These are phyloP conservation scores for Myopa testacea DNA, from an alignment of 2,888 invertebrate species.

Conservation along the genomic window DNA sequence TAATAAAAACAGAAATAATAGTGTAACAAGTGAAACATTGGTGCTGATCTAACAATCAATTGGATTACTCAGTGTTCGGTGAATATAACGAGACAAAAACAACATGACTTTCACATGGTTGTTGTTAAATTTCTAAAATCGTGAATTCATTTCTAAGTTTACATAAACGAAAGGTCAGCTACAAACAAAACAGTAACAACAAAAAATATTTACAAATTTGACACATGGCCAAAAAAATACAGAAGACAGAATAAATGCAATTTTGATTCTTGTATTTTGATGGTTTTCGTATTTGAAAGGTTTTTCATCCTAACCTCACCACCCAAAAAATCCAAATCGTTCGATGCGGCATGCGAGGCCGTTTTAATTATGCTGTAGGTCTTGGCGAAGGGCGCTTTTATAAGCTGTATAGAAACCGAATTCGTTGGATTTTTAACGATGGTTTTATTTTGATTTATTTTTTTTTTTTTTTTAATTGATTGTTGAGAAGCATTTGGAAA, in stretches of 20 bases:
- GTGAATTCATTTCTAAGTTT: neutral
- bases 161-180: constrained; percentile 34
- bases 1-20: too few relatives aligned
- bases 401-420: constrained; percentile 74
- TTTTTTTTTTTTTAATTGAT: constrained; percentile 41
- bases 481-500: constrained; percentile 47
- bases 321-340: constrained; percentile 75
- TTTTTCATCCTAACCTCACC: constrained; percentile 69
- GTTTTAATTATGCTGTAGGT: constrained; percentile 97
- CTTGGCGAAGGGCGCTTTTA: constrained; percentile 97
- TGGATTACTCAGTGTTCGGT: neutral
- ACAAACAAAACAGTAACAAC: constrained; percentile 44
- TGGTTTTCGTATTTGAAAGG: constrained; percentile 41
- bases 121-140: neutral
- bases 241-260: neutral
- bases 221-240: constrained; percentile 20
- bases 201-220: constrained; percentile 7
- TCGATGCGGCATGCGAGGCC: constrained; percentile 74
- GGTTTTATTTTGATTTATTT: constrained; percentile 23
- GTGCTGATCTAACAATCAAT: neutral
- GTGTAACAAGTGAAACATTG: too few relatives aligned
- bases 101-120: neutral
- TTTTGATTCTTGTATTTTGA: constrained; percentile 41
- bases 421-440: constrained; percentile 37
- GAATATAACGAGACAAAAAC: too few relatives aligned